These are phyloP conservation scores for Andrena bucephala DNA, from an alignment of 2,888 invertebrate genomes.

Conservation along the genomic window DNA sequence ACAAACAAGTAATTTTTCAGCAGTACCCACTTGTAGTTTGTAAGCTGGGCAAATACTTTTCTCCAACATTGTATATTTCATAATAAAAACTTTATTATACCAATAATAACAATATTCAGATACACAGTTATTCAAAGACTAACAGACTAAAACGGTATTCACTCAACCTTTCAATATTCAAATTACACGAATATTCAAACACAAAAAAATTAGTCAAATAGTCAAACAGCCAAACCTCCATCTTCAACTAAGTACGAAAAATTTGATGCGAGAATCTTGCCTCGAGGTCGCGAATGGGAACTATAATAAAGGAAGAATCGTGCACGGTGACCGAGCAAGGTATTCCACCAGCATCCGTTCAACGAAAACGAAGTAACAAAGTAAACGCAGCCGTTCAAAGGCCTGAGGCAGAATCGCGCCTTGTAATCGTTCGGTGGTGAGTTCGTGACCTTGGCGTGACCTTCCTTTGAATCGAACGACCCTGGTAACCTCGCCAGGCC, in stretches of 20 bases:
- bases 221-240: neutral
- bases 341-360: constrained; percentile 10
- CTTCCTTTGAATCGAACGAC: constrained; percentile 68
- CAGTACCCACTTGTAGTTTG: too few relatives aligned
- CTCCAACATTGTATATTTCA: too few relatives aligned
- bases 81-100: too few relatives aligned
- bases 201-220: neutral
- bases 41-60: too few relatives aligned
- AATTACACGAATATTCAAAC: neutral
- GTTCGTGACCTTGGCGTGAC: constrained; percentile 70
- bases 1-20: too few relatives aligned
- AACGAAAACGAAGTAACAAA: constrained; percentile 52
- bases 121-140: too few relatives aligned
- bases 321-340: constrained; percentile 4
- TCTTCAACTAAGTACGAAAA: neutral
- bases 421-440: constrained; percentile 56
- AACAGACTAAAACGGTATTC: too few relatives aligned
- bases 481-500: constrained; percentile 50
- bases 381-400: constrained; percentile 26
- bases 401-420: constrained; percentile 51
- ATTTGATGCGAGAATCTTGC: neutral
- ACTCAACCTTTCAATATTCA: too few relatives aligned
- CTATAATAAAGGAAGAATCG: constrained; percentile 16
- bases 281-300: neutral
- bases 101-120: too few relatives aligned